Conservation (phyloP, 2,888 invertebrate genomes). For the Iphiclides podalirius region DNA sequence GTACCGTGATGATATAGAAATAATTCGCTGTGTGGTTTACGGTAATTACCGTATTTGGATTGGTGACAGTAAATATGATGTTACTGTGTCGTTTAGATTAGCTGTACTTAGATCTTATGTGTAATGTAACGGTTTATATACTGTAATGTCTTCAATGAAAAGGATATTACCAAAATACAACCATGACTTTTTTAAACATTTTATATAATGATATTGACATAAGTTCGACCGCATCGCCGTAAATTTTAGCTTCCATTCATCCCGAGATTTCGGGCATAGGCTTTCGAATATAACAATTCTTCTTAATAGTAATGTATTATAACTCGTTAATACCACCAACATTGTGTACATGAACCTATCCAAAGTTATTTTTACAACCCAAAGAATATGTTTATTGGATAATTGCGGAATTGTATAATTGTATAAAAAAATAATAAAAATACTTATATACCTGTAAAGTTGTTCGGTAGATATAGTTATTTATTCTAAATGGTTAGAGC, state of each 20-base stretch:
- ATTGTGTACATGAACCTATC: slow-evolving; percentile 50
- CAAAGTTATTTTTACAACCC: slow-evolving; percentile 74
- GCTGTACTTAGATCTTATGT: slow-evolving; percentile 11
- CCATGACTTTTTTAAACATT: slow-evolving; percentile 67
- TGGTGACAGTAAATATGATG: slow-evolving; percentile 16
- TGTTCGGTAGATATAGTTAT: slow-evolving; percentile 69
- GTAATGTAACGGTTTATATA: slow-evolving; percentile 13
- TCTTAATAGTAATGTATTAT: too few relatives aligned
- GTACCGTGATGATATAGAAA: not conserved
- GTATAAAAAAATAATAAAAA: slow-evolving; percentile 73
- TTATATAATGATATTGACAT: slow-evolving; percentile 40
- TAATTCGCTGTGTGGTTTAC: slow-evolving; percentile 21
- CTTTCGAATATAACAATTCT: too few relatives aligned
- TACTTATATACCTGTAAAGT: slow-evolving; percentile 75
- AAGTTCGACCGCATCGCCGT: slow-evolving; percentile 13
- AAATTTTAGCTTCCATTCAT: slow-evolving; percentile 11
- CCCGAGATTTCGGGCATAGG: slow-evolving; percentile 5
- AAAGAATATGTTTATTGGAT: slow-evolving; percentile 74
- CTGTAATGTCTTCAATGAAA: slow-evolving; percentile 29
- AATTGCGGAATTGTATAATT: slow-evolving; percentile 73
- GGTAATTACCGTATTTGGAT: slow-evolving; percentile 24
- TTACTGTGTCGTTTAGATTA: slow-evolving; percentile 14
- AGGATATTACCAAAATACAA: slow-evolving; percentile 42
- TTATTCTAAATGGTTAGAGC: slow-evolving; percentile 64
- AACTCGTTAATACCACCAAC: not conserved